Evolutionary conservation across 2,113 vertebrate species (phyloP), one percentile per base, ranked within the genome.

Genomic region (Natator depressus): DNA sequence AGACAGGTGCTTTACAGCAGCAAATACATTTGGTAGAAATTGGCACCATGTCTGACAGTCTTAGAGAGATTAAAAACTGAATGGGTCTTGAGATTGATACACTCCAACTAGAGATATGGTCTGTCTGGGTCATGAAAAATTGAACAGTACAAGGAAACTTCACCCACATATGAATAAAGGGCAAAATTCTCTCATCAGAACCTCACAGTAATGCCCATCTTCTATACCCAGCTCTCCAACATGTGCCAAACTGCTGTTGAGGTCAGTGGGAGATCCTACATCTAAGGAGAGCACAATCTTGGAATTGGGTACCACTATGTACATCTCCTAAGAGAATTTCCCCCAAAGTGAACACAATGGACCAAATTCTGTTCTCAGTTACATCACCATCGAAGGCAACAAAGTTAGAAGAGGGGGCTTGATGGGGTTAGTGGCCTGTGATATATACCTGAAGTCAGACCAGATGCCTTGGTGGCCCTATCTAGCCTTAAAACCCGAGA

Each of bases 361-460:
- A 42, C 13, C 38, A 79, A 6, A 59, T 25, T n/a, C 76, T 75
- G 65, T 69, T 24, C 49, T 22, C 31, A 84, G 80, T 42, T 35
- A 35, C 84, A 84, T 8, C 82, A 82, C 11, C 51, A 46, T 0
- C 0, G 9, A 29, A 76, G 55, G n/a, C 84, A 57, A 0, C 38
- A 42, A 75, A 42, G 69, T 5, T 42, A 24, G 7, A 42, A 24
- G 35, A 42, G 69, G 7, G 35, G 59, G 31, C 11, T 14, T 65
- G 29, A 31, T 35, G 7, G 65, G 17, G 65, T 38, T 38, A n/a
- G 65, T 22, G 65, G 65, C 19, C n/a, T 72, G 8, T 38, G 19
- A 22, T 72, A 38, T 38, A 17, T 35, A 72, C 57, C 12, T 2
- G 31, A 69, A 17, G 62, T n/a, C 62, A n/a, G 62, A 69, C 16